Base-by-base conservation (phyloP, 2,113 vertebrate species). In the Oreochromis niloticus region DNA sequence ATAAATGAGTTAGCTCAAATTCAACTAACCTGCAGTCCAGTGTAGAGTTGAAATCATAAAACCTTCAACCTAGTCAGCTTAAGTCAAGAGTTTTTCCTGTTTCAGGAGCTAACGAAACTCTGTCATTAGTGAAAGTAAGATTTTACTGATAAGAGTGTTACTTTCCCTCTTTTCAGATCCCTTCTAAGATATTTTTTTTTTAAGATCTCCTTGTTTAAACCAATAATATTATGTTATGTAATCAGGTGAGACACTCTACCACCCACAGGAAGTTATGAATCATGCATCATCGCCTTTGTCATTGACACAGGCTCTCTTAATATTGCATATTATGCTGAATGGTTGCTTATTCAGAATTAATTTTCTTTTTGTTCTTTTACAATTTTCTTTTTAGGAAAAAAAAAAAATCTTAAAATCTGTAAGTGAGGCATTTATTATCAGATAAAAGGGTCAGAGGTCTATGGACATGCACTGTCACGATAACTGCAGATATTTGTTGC, bases 171-270 rank as follows among this genome's bases (percentile, higher is more conserved):
- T 10, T 6, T 57, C 61, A 41, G 39, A 24, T 61, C 27, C 0
- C 61, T 66, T 66, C 61, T 39, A 66, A 13, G 10, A 66, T 66
- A 57, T 56, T 56, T 2, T n/a, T 87, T 84, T 88, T 89, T 81
- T 11, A 48, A 75, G 17, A 55, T 88, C 87, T 90, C 59, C 80
- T 78, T 85, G 83, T 86, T 87, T 85, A 34, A 80, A 84, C 57
- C 81, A 85, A 91, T 48, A 81, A 61, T n/a, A 78, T 39, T 50
- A 57, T 71, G 80, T n/a, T 36, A 57, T 79, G 80, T 48, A 52
- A 24, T 85, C 84, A 89, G 59, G 82, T 71, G 75, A 88, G 46
- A 52, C 73, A 32, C 71, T 55, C 68, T 50, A 71, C 68, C 68
- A 22, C 80, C 81, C 9, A 17, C 57, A 83, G 46, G 83, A 89